Base-by-base conservation (phyloP, 2,888 invertebrate species). In the Eupeodes latifasciatus region DNA sequence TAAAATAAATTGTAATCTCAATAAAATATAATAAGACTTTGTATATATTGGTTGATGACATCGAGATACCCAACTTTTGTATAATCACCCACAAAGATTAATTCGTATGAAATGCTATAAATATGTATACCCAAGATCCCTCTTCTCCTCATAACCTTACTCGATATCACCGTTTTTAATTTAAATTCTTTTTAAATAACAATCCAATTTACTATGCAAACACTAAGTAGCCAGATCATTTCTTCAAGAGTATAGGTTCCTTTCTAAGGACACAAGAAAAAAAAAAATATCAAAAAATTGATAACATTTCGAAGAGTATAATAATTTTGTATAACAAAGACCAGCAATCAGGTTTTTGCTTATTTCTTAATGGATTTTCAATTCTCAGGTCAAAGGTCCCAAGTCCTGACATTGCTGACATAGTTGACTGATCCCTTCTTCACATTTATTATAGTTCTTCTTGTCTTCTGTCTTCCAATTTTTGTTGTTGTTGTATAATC, bases 381-480 rank as follows among this genome's bases (percentile, higher is more conserved):
- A 88, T 88, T 78, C 81, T 55, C 77, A 81, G 84, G 88, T 88
- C 76, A 84, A 81, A 81, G 81, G 81, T 88, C 84, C 77, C 84
- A 88, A 76, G 87, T 83, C 81, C 74, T 81, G 88, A 88, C 88
- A 84, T 66, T 57, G 64, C 84, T 77, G 78, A 82, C 83, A 86
- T 71, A 76, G 79, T 72, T 79, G 79, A 87, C 57, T 75, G 80
- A 83, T 80, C 77, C 79, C 86, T 86, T 87, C 79, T 72, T 72
- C 66, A 62, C 19, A 47, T 34, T 71, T 66, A 64, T 59, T 53
- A 47, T 34, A 47, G 11, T 7, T 59, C 67, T 76, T 80, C 12
- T 49, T 62, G 40, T 77, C 27, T 12, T 36, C 4, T 61, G 11
- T 12, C 71, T 40, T 79, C 79, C 57, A 27, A 27, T 27, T 27